A percentile compares a stretch with the other conserved stretches of the same genome.
Conservation (phyloP, 1,140 invertebrate genomes). For the Drosophila setifemur region DNA sequence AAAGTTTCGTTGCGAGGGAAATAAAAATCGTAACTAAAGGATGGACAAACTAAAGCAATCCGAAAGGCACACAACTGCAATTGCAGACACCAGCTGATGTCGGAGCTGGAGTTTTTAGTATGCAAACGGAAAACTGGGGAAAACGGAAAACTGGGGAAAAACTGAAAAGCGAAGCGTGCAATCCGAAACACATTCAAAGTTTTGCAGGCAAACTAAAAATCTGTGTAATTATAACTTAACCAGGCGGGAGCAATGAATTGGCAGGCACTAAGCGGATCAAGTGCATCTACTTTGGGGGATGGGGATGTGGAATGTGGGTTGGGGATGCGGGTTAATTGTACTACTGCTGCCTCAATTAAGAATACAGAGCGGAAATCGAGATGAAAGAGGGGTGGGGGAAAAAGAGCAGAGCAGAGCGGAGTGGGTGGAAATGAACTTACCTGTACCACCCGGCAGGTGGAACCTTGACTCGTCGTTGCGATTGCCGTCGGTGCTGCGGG, state of each 20-base stretch:
- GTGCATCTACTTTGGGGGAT: constrained; percentile 36
- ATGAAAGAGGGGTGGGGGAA: constrained; percentile 33
- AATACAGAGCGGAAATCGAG: constrained; percentile 61
- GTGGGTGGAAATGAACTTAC: constrained; percentile 52
- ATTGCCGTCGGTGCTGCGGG: constrained; percentile 76
- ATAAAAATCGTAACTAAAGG: constrained; percentile 1
- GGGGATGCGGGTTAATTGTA: constrained; percentile 52
- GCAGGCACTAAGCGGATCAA: constrained; percentile 45
- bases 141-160: neutral
- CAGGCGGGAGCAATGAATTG: constrained; percentile 46
- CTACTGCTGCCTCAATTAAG: constrained; percentile 60
- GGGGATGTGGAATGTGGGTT: neutral
- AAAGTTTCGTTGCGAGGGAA: neutral
- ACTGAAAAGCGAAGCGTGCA: constrained; percentile 11
- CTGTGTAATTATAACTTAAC: constrained; percentile 56
- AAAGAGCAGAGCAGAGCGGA: too few relatives aligned
- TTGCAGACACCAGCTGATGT: constrained; percentile 16
- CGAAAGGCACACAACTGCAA: constrained; percentile 6
- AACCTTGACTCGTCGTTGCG: constrained; percentile 69
- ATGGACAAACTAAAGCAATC: constrained; percentile 12
- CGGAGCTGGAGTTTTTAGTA: constrained; percentile 23
- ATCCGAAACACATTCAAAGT: constrained; percentile 41
- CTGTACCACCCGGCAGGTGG: constrained; percentile 29
- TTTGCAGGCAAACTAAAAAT: constrained; percentile 33
- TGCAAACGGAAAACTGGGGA: constrained; percentile 3